phyloP scores from a whole-genome alignment of 2,888 invertebrate genomes.

The Clivina fossor region DNA sequence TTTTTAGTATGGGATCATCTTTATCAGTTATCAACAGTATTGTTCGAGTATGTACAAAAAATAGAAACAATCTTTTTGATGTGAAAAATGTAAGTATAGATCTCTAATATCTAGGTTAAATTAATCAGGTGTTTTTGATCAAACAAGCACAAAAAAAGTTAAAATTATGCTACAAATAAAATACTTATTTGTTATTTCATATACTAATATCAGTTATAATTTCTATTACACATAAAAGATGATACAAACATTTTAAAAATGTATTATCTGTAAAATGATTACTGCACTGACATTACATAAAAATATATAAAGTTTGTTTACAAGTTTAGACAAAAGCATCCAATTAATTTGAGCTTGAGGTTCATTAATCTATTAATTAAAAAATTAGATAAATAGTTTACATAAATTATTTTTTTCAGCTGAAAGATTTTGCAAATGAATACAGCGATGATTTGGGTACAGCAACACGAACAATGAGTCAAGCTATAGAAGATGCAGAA shows the following conservation, averaged over 20 bases:
- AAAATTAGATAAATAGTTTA: neutral
- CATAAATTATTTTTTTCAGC: slow-evolving; percentile 51
- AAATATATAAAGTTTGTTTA: too few species aligned
- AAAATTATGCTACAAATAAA: too few species aligned
- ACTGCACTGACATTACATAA: too few species aligned
- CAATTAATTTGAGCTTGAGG: too few species aligned
- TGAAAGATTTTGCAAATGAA: slow-evolving; percentile 67
- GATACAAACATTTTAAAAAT: too few species aligned
- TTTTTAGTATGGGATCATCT: slow-evolving; percentile 70
- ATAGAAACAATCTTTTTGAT: slow-evolving; percentile 75
- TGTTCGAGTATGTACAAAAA: slow-evolving; percentile 70
- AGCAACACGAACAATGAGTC: slow-evolving; percentile 69
- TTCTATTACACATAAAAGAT: too few species aligned
- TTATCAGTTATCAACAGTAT: slow-evolving; percentile 70
- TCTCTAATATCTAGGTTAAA: too few species aligned
- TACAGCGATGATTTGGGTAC: slow-evolving; percentile 67
- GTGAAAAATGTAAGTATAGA: slow-evolving; percentile 69
- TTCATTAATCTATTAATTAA: neutral
- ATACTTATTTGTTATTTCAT: too few species aligned
- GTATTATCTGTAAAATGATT: too few species aligned
- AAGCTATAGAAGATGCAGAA: slow-evolving; percentile 77
- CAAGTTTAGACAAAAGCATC: too few species aligned
- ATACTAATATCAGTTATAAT: too few species aligned
- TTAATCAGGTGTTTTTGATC: neutral
- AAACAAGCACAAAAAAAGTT: neutral